Evolutionary conservation across 2,888 invertebrate genomes (phyloP).

Genomic region (Bhutanitis thaidina): DNA sequence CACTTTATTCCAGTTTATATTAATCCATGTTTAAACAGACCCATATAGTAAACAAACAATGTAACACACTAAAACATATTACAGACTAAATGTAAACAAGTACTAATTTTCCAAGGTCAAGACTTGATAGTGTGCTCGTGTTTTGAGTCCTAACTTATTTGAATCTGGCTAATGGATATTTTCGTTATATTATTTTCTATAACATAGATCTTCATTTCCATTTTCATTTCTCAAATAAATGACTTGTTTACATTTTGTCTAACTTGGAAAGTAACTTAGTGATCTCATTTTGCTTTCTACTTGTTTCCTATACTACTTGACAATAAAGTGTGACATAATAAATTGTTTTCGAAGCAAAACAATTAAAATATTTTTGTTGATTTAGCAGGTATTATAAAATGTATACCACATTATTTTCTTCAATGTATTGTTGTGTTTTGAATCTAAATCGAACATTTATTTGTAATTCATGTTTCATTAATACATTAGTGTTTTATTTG

Average conservation of each 20-base stretch:
- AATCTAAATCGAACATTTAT: background rate
- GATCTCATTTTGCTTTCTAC: slow-evolving; percentile 56
- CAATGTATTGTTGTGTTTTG: too few relatives aligned
- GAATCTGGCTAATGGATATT: background rate
- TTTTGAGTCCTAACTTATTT: background rate
- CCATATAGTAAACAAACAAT: background rate
- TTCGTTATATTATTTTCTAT: background rate
- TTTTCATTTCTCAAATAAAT: background rate
- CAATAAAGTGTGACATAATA: background rate
- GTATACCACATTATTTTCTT: background rate
- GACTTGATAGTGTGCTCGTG: background rate
- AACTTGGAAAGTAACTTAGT: slow-evolving; percentile 50
- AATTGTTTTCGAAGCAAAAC: background rate
- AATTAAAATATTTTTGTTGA: background rate
- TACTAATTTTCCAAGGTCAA: background rate
- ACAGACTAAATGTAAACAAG: background rate
- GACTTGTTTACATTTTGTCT: slow-evolving; percentile 73
- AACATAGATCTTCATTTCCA: background rate
- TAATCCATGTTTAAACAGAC: background rate
- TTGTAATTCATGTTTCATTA: background rate
- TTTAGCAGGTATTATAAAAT: background rate
- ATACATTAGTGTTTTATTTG: background rate
- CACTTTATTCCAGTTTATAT: background rate
- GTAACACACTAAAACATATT: slow-evolving; percentile 14
- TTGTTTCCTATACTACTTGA: background rate